A percentile compares a stretch with the other conserved stretches of the same genome.
phyloP scores from a whole-genome alignment of 2,797 vertebrate species.

The Acrossocheilus fasciatus region DNA sequence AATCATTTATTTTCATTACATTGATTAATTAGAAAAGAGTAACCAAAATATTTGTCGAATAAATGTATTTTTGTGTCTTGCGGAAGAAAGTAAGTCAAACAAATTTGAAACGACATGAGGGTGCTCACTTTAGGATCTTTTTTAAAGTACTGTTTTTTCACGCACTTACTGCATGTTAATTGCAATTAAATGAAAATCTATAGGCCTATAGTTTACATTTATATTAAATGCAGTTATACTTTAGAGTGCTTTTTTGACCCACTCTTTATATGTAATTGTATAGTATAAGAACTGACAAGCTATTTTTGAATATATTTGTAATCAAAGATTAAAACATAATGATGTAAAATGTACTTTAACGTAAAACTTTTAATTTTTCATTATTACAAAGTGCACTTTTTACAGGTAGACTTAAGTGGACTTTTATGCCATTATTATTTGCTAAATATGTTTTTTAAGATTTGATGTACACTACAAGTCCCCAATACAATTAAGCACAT shows the following conservation, averaged over 20 bases:
- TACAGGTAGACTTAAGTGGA: neutral
- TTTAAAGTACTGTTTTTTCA: neutral
- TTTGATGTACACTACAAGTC: neutral
- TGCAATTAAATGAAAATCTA: neutral
- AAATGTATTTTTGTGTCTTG: neutral
- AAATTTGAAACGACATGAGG: neutral
- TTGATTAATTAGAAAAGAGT: neutral
- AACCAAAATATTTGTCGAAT: neutral
- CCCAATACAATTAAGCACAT: neutral
- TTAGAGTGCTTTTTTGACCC: neutral
- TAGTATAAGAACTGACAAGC: neutral
- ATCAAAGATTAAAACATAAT: neutral
- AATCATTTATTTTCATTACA: neutral
- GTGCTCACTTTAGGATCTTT: neutral
- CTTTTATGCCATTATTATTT: neutral
- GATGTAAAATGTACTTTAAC: neutral
- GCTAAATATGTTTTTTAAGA: neutral
- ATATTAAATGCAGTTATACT: neutral
- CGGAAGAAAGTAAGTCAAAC: neutral
- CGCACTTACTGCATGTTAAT: neutral
- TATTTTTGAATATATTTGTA: neutral
- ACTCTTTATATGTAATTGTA: neutral
- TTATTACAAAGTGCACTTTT: neutral
- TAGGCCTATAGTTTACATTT: neutral
- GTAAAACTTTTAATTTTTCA: neutral